phyloP scores from a whole-genome alignment of 2,888 invertebrate genomes.

The Pocota personata region DNA sequence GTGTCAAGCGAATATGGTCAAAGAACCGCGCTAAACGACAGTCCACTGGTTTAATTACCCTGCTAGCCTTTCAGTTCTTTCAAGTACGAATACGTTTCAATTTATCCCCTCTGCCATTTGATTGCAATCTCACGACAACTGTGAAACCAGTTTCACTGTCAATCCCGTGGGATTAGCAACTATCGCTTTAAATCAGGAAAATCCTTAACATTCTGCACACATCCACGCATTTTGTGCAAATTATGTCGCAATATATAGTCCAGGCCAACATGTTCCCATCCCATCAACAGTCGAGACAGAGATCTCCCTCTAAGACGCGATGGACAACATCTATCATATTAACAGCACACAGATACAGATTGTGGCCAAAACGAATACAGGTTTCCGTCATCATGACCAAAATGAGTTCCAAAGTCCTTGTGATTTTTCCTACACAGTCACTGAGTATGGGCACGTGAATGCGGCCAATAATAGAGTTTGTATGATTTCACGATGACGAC shows the following conservation, averaged over 20 bases:
- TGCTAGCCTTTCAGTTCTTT: slow-evolving; percentile 34
- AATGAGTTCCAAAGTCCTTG: slow-evolving; percentile 60
- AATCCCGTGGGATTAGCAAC: slow-evolving; percentile 62
- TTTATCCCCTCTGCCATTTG: slow-evolving; percentile 12
- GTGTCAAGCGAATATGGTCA: not conserved
- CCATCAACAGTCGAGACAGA: not conserved
- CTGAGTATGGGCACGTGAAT: not conserved
- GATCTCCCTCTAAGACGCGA: slow-evolving; percentile 29
- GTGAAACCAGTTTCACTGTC: slow-evolving; percentile 68
- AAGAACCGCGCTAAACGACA: slow-evolving; percentile 17
- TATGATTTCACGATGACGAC: slow-evolving; percentile 12
- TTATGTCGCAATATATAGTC: slow-evolving; percentile 56
- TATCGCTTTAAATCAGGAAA: slow-evolving; percentile 34
- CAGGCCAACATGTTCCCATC: slow-evolving; percentile 45
- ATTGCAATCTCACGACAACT: slow-evolving; percentile 20
- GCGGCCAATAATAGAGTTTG: not conserved
- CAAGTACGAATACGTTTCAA: slow-evolving; percentile 26
- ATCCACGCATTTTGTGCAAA: slow-evolving; percentile 44
- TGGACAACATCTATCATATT: slow-evolving; percentile 56
- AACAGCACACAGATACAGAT: slow-evolving; percentile 11
- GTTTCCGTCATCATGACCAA: slow-evolving; percentile 58
- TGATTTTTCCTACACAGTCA: slow-evolving; percentile 24
- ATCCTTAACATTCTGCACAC: slow-evolving; percentile 39
- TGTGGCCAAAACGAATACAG: slow-evolving; percentile 32
- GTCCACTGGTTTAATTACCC: slow-evolving; percentile 50